phyloP scores from a whole-genome alignment of 2,888 invertebrate genomes.

The Folsomia manolachei region DNA sequence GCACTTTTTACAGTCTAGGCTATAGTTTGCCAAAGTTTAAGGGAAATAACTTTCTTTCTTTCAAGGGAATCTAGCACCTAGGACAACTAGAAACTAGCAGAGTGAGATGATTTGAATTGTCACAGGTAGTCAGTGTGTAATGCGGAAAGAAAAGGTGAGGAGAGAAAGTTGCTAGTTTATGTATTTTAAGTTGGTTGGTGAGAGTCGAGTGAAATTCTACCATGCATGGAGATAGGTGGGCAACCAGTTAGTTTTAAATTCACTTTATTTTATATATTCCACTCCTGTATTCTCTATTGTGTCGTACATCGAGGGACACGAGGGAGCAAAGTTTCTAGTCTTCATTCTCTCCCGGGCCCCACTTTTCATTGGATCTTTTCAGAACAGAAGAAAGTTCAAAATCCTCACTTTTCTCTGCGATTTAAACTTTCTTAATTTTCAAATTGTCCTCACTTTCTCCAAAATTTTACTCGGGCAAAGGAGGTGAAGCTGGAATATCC shows the following conservation, averaged over 20 bases:
- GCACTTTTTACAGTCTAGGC: too few relatives aligned
- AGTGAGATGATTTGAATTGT: too few relatives aligned
- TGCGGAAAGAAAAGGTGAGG: too few relatives aligned
- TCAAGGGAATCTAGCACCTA: background rate
- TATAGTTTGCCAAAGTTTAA: background rate
- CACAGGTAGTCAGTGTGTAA: too few relatives aligned
- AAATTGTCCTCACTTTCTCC: background rate
- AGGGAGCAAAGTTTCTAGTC: background rate
- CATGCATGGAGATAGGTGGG: background rate
- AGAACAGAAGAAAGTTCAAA: background rate
- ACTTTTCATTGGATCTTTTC: background rate
- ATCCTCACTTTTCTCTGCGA: background rate
- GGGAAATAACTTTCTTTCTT: background rate
- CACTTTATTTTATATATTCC: background rate
- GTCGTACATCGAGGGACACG: background rate
- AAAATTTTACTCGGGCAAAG: background rate
- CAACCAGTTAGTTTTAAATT: background rate
- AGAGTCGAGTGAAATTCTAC: background rate
- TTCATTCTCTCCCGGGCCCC: background rate
- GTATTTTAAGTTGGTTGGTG: background rate
- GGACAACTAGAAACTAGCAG: too few relatives aligned
- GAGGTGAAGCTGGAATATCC: background rate
- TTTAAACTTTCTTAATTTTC: conserved; percentile 1
- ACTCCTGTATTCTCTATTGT: background rate
- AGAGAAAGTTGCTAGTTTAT: background rate